Conservation (phyloP, 1,140 invertebrate species). For the Hylyphantes graminicola region DNA sequence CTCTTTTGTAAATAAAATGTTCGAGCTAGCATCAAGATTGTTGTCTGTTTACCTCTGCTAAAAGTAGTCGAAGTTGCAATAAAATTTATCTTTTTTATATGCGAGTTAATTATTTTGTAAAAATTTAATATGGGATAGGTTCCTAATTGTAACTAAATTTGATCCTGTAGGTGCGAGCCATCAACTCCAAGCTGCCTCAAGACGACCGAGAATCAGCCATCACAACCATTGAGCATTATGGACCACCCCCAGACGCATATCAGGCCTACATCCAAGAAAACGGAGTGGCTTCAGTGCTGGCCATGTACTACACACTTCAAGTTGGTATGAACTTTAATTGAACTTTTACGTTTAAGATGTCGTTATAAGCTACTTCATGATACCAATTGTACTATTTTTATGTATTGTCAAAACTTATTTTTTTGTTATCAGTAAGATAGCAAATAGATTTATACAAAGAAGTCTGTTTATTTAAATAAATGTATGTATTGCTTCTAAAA, state of each 20-base stretch:
- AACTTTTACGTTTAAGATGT: too few relatives aligned
- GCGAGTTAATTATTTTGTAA: not conserved
- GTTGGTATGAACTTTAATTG: constrained; percentile 73
- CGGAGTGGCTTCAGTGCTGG: constrained; percentile 88
- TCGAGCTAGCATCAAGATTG: too few relatives aligned
- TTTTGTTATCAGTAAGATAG: too few relatives aligned
- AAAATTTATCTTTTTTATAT: too few relatives aligned
- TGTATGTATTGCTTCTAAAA: too few relatives aligned
- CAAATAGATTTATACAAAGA: not conserved
- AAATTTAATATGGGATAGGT: not conserved
- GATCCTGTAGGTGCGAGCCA: constrained; percentile 74
- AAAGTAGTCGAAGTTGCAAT: too few relatives aligned
- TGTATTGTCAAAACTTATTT: too few relatives aligned
- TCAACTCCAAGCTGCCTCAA: constrained; percentile 89
- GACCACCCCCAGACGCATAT: constrained; percentile 91
- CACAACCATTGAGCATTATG: constrained; percentile 93
- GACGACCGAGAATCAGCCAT: constrained; percentile 93
- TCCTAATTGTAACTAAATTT: not conserved
- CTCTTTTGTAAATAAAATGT: too few relatives aligned
- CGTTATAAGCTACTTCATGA: too few relatives aligned
- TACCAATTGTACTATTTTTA: too few relatives aligned
- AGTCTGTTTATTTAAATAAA: not conserved
- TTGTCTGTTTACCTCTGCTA: too few relatives aligned
- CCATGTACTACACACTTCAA: constrained; percentile 95
- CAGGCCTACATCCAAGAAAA: constrained; percentile 88